Evolutionary conservation across 2,113 vertebrate species (phyloP).

Genomic region (Zapornia atra): DNA sequence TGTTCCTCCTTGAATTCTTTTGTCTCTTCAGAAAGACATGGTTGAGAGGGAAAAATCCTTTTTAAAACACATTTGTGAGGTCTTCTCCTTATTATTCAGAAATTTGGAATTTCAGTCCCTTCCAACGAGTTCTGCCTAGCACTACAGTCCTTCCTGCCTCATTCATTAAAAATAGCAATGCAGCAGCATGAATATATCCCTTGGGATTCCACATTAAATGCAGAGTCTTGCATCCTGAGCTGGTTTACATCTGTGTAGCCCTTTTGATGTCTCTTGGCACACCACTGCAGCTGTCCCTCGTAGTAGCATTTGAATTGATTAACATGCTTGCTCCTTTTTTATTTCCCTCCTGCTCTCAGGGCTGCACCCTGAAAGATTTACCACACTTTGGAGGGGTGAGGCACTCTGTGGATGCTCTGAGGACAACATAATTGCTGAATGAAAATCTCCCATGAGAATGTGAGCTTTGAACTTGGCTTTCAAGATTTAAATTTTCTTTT

Average conservation of each 20-base stretch:
- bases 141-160: background rate
- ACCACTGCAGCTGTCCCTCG: background rate
- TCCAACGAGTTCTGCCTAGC: background rate
- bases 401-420: background rate
- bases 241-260: conserved; percentile 31
- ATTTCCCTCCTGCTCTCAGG: background rate
- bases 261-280: conserved; percentile 43
- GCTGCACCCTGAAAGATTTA: conserved; percentile 34
- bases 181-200: conserved; percentile 13
- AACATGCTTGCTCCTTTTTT: background rate
- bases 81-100: background rate
- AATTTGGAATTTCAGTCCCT: background rate
- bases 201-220: conserved; percentile 49
- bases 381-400: background rate
- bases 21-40: background rate
- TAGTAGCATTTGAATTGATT: conserved; percentile 43
- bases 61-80: background rate
- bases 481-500: conserved; percentile 7
- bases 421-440: conserved; percentile 28
- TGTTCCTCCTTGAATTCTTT: background rate
- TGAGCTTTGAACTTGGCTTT: conserved; percentile 16
- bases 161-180: conserved; percentile 58
- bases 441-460: background rate
- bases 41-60: background rate
- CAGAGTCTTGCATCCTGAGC: background rate